Conservation (phyloP, 2,888 invertebrate species). For the Cyclophora albipunctata region DNA sequence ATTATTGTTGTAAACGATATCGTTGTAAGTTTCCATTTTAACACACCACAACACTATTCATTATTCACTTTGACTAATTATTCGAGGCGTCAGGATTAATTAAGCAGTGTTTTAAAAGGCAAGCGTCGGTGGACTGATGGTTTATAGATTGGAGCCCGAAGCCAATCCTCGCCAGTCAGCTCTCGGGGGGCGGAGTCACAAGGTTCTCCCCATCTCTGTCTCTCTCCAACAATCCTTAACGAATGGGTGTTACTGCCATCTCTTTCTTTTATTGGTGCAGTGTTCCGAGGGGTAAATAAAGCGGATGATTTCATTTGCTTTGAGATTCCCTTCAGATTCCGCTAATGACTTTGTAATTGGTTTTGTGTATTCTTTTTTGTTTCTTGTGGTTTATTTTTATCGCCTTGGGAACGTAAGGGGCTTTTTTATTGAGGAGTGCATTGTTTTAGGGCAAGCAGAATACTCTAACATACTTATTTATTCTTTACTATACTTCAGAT, state of each 20-base stretch:
- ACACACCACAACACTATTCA: conserved; percentile 23
- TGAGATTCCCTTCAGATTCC: conserved; percentile 42
- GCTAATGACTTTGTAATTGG: conserved; percentile 47
- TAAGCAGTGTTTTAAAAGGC: conserved; percentile 52
- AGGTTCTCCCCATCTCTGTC: conserved; percentile 28
- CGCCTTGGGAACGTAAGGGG: too few relatives aligned
- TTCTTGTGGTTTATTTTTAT: not conserved
- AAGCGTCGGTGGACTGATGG: conserved; percentile 63
- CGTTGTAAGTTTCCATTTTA: conserved; percentile 57
- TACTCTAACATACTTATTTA: too few relatives aligned
- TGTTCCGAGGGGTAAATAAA: conserved; percentile 61
- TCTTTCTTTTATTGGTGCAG: conserved; percentile 29
- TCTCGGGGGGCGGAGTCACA: conserved; percentile 51
- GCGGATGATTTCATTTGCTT: conserved; percentile 60
- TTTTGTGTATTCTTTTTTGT: conserved; percentile 11
- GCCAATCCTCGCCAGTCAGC: conserved; percentile 54
- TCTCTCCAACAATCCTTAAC: conserved; percentile 3
- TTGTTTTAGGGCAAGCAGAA: too few relatives aligned
- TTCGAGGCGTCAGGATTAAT: conserved; percentile 31
- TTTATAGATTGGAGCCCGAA: conserved; percentile 45
- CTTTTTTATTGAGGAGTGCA: too few relatives aligned
- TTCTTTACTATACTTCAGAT: too few relatives aligned
- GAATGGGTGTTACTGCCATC: conserved; percentile 19
- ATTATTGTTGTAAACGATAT: conserved; percentile 55
- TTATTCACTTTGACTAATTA: conserved; percentile 43